phyloP scores from a whole-genome alignment of 2,797 vertebrate genomes.

The Parotocinclus haroldoi region DNA sequence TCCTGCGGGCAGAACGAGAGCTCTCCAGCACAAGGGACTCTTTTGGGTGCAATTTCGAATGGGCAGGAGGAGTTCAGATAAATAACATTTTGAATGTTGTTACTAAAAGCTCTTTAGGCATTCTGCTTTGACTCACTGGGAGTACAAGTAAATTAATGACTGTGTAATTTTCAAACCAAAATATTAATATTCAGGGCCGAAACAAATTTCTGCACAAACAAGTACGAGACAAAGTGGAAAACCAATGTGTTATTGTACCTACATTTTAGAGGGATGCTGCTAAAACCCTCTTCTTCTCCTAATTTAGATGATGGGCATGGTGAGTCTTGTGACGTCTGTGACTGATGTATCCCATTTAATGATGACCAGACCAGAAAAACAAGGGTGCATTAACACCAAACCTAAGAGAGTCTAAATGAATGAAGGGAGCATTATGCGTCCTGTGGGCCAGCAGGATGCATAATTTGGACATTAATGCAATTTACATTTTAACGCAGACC shows the following conservation, averaged over 20 bases:
- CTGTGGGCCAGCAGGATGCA: constrained; percentile 71
- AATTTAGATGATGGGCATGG: constrained; percentile 51
- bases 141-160: constrained; percentile 69
- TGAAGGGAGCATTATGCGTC: constrained; percentile 70
- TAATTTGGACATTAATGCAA: constrained; percentile 79
- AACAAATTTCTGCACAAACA: constrained; percentile 56
- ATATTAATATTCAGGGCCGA: constrained; percentile 51
- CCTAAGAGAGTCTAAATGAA: constrained; percentile 73
- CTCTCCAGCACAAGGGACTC: constrained; percentile 59
- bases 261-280: constrained; percentile 63
- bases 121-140: constrained; percentile 53
- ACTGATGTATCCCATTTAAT: constrained; percentile 65
- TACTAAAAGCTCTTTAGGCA: constrained; percentile 60
- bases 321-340: constrained; percentile 60
- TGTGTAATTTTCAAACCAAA: constrained; percentile 56
- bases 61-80: constrained; percentile 61
- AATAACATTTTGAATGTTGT: constrained; percentile 64
- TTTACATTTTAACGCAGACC: constrained; percentile 81
- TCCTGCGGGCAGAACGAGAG: constrained; percentile 62
- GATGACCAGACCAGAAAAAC: constrained; percentile 70
- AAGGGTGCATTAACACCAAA: constrained; percentile 76
- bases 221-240: constrained; percentile 63
- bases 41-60: constrained; percentile 61
- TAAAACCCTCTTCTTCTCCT: constrained; percentile 61
- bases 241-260: constrained; percentile 12